These are phyloP conservation scores for Eupithecia inturbata DNA, from an alignment of 2,888 invertebrate species.

Conservation along the genomic window DNA sequence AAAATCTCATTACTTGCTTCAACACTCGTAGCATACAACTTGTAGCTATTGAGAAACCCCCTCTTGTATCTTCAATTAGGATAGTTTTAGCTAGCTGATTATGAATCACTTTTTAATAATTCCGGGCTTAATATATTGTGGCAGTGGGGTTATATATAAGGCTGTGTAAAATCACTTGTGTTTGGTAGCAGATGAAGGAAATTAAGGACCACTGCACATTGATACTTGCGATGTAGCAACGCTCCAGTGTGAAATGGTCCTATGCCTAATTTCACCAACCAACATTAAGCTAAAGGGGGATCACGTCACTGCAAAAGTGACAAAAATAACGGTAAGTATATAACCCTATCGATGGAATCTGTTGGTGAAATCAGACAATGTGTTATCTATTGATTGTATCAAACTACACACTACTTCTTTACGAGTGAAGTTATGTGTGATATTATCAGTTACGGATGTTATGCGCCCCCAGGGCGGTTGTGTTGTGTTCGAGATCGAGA, in stretches of 20 bases:
- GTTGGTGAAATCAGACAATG: conserved; percentile 24
- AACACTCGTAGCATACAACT: conserved; percentile 3
- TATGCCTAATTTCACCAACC: conserved; percentile 21
- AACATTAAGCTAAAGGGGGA: conserved; percentile 11
- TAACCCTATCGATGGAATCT: conserved; percentile 8
- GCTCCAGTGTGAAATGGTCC: conserved; percentile 11
- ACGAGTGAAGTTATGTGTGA: conserved; percentile 61
- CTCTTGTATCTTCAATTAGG: conserved; percentile 53
- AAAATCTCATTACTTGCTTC: background rate
- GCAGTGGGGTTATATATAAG: conserved; percentile 77
- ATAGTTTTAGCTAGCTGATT: conserved; percentile 63
- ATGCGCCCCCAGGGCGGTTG: conserved; percentile 63
- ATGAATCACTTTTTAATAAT: conserved; percentile 56
- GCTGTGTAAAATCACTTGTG: conserved; percentile 78
- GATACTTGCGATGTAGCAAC: conserved; percentile 5
- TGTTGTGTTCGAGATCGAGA: conserved; percentile 63
- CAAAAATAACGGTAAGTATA: background rate
- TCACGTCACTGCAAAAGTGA: background rate
- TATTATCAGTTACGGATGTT: conserved; percentile 55
- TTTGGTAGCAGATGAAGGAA: conserved; percentile 59
- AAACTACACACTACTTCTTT: conserved; percentile 60
- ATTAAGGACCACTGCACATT: conserved; percentile 39
- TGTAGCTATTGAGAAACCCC: conserved; percentile 26
- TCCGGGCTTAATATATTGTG: conserved; percentile 64
- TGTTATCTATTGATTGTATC: conserved; percentile 41